A percentile compares a stretch with the other conserved stretches of the same genome.
Evolutionary conservation across 2,888 invertebrate species (phyloP).

Genomic region (Aphidius colemani): DNA sequence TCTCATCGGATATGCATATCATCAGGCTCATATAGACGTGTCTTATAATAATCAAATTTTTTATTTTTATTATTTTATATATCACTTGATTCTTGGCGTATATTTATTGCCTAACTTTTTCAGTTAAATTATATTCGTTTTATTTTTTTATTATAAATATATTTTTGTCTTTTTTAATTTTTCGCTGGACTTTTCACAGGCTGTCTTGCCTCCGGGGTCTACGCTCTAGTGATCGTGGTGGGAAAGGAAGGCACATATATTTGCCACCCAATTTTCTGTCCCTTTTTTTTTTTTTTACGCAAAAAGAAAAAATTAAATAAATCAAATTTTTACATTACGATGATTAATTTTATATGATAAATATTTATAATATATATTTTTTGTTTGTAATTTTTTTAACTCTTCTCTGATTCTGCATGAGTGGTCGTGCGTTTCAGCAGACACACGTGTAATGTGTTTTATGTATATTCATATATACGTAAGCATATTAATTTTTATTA

Average conservation of each 20-base stretch:
- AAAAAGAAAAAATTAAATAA: neutral
- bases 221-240: constrained; percentile 24
- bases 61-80: neutral
- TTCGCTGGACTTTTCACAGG: too few species aligned
- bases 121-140: neutral
- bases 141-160: too few species aligned
- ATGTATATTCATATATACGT: too few species aligned
- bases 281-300: constrained; percentile 11
- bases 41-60: constrained; percentile 17
- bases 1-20: constrained; percentile 35
- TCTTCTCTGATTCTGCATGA: too few species aligned
- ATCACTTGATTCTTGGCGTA: neutral
- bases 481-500: too few species aligned
- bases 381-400: too few species aligned
- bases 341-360: neutral
- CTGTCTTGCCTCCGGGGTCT: constrained; percentile 17
- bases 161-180: too few species aligned
- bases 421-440: too few species aligned
- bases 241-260: constrained; percentile 20
- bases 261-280: constrained; percentile 24
- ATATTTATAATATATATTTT: neutral
- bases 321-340: neutral
- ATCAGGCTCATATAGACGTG: constrained; percentile 20
- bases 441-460: too few species aligned
- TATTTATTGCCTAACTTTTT: constrained; percentile 26